These are phyloP conservation scores for Ranitomeya variabilis DNA, from an alignment of 2,113 vertebrate species.

Conservation along the genomic window DNA sequence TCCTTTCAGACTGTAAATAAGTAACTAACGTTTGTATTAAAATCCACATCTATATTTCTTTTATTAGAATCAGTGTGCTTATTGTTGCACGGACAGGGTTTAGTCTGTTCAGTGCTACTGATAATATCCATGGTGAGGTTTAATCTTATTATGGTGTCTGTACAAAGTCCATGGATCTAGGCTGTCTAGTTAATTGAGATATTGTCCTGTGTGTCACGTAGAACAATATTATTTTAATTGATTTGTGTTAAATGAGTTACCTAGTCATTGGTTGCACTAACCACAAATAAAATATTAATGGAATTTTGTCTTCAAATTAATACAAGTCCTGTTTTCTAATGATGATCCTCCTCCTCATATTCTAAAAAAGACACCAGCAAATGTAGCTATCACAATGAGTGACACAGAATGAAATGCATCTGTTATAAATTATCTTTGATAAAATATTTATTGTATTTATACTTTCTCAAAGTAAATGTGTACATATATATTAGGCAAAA, in stretches of 20 bases:
- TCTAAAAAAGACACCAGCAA: not conserved
- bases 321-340: not conserved
- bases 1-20: too few species aligned
- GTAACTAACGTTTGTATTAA: not conserved
- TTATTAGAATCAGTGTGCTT: not conserved
- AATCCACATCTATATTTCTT: not conserved
- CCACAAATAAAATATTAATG: not conserved
- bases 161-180: conserved; percentile 7
- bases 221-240: conserved; percentile 3
- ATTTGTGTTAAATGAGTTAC: conserved; percentile 6
- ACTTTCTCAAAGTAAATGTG: too few species aligned
- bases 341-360: not conserved
- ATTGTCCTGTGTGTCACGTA: not conserved
- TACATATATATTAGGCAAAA: too few species aligned
- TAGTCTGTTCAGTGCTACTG: not conserved
- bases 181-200: not conserved
- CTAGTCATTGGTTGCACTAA: not conserved
- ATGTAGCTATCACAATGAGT: too few species aligned
- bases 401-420: not conserved
- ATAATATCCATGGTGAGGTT: conserved; percentile 8
- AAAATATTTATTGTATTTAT: too few species aligned
- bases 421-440: not conserved
- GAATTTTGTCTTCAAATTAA: not conserved
- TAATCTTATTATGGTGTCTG: conserved; percentile 6
- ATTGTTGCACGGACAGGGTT: not conserved